phyloP scores from a whole-genome alignment of 2,113 vertebrate species.

The Leptocoma aspasia region DNA sequence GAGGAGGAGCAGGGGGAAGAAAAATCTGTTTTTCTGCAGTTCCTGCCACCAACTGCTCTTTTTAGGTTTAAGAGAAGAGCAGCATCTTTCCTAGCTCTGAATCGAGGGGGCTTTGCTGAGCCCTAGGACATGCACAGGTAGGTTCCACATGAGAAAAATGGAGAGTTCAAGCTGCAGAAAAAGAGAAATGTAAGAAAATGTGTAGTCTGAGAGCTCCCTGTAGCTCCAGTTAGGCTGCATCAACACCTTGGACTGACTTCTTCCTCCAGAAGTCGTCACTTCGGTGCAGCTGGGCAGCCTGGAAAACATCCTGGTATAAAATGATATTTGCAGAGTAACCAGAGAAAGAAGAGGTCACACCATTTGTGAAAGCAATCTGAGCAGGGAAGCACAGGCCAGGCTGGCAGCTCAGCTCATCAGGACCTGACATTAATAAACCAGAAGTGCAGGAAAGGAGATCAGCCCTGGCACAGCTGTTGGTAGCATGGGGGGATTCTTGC shows the following conservation, averaged over 20 bases:
- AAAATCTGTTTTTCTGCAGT: neutral
- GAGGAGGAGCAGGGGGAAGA: neutral
- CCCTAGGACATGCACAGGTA: neutral
- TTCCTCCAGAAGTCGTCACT: neutral
- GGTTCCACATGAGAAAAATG: neutral
- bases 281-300: neutral
- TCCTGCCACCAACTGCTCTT: neutral
- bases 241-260: neutral
- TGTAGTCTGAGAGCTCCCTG: neutral
- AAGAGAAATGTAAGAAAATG: neutral
- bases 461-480: neutral
- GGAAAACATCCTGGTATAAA: neutral
- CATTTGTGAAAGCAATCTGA: neutral
- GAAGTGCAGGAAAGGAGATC: neutral
- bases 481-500: neutral
- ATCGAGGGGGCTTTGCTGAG: neutral
- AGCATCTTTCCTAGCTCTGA: neutral
- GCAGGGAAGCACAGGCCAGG: neutral
- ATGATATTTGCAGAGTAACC: neutral
- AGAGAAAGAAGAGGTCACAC: neutral
- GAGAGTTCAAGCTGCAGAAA: neutral
- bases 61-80: neutral
- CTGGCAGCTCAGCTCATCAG: neutral
- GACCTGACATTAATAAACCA: neutral
- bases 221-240: neutral